Base-by-base conservation (phyloP, 2,888 invertebrate species). In the Trissoscelio sp. region DNA sequence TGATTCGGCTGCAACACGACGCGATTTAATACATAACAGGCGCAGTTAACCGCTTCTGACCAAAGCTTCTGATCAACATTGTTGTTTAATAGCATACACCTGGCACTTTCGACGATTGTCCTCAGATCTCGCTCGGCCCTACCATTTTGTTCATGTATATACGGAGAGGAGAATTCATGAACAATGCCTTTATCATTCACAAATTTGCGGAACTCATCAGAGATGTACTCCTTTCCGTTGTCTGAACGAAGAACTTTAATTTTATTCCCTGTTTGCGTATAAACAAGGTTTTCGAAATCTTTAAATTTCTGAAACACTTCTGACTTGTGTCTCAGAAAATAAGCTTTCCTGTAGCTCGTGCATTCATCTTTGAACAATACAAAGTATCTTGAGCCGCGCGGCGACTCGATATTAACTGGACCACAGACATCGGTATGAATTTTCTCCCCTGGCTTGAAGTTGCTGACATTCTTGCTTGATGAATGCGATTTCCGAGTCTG, bases 21-120 rank as follows among this genome's bases (percentile, higher is more conserved):
- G 44, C 87, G 20, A 57, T 89, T 89, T 20, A 81, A 72, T 5
- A 87, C 24, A 55, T 88, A 84, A 5, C 44, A 64, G 0, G 82
- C 80, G n/a, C 11, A n/a, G 39, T 39, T 39, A n/a, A 39, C n/a
- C 1, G 39, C 39, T 75, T 89, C 88, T 1, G 84, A 83, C 88
- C 88, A 89, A 11, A 86, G 74, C 12, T 58, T 42, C 4, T 2
- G 1, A 9, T 60, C n/a, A 0, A 79, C 5, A 0, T 53, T 24
- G 2, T 14, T 58, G 18, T 9, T n/a, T 1, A 58, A 7, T 1
- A 79, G 53, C 79, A 79, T 62, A n/a, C 53, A 28, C 12, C 72
- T 14, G 0, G 67, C 73, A 42, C 67, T 53, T 14, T 79, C 62
- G 0, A 55, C 46, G 2, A 79, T 44, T 9, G 73, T 18, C 18